Percentiles rank a stretch among this genome's conserved stretches.
Conservation (phyloP, 37 sponge, comb jelly and placozoan genomes). For the Bolinopsis microptera region DNA sequence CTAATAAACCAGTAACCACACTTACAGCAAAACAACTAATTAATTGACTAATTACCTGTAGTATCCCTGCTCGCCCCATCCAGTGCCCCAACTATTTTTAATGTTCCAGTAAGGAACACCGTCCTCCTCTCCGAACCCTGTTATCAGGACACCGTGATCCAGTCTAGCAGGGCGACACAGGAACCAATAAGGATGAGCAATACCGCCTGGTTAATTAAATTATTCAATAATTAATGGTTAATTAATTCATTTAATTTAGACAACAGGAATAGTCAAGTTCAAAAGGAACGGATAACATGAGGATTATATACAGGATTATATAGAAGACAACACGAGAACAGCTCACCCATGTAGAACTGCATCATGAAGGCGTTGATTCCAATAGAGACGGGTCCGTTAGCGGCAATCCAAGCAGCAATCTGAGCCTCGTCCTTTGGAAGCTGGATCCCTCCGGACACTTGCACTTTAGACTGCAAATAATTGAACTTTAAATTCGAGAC, state of each 20-base stretch:
- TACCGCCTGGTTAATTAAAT: constrained; percentile 1
- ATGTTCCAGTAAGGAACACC: constrained; percentile 73
- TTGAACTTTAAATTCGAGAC: too few species aligned
- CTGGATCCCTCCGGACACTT: constrained; percentile 22
- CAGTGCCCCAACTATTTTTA: constrained; percentile 67
- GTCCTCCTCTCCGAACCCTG: constrained; percentile 42
- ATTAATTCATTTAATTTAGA: too few species aligned
- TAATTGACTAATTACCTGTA: too few species aligned
- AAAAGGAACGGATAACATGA: too few species aligned
- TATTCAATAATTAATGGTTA: neutral
- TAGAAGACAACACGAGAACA: too few species aligned
- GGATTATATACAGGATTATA: too few species aligned
- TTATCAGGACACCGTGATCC: constrained; percentile 51
- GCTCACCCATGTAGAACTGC: constrained; percentile 65
- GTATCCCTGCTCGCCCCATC: constrained; percentile 66
- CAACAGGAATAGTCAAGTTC: too few species aligned
- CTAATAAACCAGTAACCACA: too few species aligned
- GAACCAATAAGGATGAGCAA: constrained; percentile 8
- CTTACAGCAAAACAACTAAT: too few species aligned
- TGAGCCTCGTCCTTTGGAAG: constrained; percentile 53
- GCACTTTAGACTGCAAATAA: constrained; percentile 14
- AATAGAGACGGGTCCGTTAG: constrained; percentile 64
- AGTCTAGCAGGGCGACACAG: constrained; percentile 13
- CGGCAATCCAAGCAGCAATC: constrained; percentile 48
- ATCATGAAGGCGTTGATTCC: constrained; percentile 67